Evolutionary conservation across 2,888 invertebrate genomes (phyloP), one percentile per base, ranked within the genome.

Genomic region (Cantharis lateralis): DNA sequence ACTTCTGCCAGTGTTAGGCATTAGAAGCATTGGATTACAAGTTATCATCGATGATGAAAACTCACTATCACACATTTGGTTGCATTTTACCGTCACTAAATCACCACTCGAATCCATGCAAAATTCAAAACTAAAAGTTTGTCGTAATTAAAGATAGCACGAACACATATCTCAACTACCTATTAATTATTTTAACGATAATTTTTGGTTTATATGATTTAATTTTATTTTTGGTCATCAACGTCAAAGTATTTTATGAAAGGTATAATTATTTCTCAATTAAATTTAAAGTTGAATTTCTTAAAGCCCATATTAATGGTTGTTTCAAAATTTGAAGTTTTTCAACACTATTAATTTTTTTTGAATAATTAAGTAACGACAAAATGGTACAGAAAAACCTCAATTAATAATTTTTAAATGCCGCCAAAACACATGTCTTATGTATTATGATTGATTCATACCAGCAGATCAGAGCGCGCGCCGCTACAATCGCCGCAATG

Each of bases 401-500:
- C 15, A 63, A 71, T 75, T 76, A 26, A 62, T 15, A 48, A 71
- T 68, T 70, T 68, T 77, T 77, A 63, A 61, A 74, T 68, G 71
- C 71, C 80, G 79, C 73, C 62, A 75, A 78, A 81, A 80, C 82
- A 82, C 82, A 82, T 82, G 82, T 73, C 79, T 74, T 76, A 64
- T 71, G 68, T 80, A 79, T 82, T 80, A 80, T 81, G 81, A 80
- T 82, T 82, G 81, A 82, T 82, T 82, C 82, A 79, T 82, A 77
- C 70, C 81, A 80, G 66, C 73, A 78, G 77, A 81, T 76, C 75
- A 80, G 80, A 78, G 77, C 78, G 80, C 82, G 82, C 82, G 83
- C 80, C 81, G 80, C 78, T 82, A 81, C 83, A 82, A 79, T 82
- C 83, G 81, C 81, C 82, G 75, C 82, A 82, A 82, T 84, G 84